Evolutionary conservation across 92 coral and sea anemone species (phyloP).

Genomic region (Porites evermanni): DNA sequence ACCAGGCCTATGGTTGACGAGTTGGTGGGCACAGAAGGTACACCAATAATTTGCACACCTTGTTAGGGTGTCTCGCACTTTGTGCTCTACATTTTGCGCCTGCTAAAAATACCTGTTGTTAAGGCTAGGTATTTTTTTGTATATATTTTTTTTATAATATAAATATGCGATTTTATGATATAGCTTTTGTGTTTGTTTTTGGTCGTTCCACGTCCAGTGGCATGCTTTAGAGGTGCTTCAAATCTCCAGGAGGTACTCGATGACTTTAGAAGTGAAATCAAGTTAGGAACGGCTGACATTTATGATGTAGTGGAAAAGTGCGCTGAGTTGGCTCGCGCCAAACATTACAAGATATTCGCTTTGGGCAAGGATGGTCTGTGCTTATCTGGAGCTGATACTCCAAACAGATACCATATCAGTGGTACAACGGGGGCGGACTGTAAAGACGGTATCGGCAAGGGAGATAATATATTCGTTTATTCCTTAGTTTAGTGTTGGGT

Average conservation of each 20-base stretch:
- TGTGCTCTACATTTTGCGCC: too few species aligned
- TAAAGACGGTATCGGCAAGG: constrained; percentile 47
- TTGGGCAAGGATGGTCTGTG: constrained; percentile 61
- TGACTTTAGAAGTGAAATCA: constrained; percentile 31
- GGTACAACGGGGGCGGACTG: constrained; percentile 1
- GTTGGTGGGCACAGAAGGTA: too few species aligned
- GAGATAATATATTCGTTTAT: constrained; percentile 37
- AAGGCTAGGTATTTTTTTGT: too few species aligned
- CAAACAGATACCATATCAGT: not conserved
- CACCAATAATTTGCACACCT: too few species aligned
- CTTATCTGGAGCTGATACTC: constrained; percentile 48
- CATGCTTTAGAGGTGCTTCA: constrained; percentile 1
- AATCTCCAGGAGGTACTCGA: constrained; percentile 12
- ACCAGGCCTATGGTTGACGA: too few species aligned
- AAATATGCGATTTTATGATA: too few species aligned
- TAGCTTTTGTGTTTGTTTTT: too few species aligned
- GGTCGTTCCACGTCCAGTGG: not conserved
- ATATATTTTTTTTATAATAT: too few species aligned
- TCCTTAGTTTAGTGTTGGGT: constrained; percentile 46
- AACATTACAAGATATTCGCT: constrained; percentile 52
- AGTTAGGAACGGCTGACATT: constrained; percentile 30
- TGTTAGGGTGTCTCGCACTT: too few species aligned
- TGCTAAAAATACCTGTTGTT: too few species aligned
- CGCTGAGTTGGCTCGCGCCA: constrained; percentile 18
- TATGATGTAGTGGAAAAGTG: constrained; percentile 39